phyloP scores from a whole-genome alignment of 2,113 vertebrate genomes.

The Colinus virginianus region DNA sequence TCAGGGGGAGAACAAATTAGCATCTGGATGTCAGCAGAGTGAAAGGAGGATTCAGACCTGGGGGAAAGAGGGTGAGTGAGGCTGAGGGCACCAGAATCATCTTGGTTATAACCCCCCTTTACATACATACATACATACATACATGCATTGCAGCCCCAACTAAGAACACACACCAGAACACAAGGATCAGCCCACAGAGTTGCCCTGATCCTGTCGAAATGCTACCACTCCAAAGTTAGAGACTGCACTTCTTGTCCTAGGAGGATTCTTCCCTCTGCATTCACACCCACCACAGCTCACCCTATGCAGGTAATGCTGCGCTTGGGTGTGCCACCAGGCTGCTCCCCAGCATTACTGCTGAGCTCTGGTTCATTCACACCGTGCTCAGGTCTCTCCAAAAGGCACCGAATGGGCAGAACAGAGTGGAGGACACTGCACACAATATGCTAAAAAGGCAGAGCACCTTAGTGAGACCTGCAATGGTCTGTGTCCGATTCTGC shows the following conservation, averaged over 20 bases:
- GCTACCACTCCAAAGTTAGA: neutral
- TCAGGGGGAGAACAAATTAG: constrained; percentile 60
- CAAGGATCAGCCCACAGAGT: neutral
- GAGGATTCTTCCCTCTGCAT: fast-evolving
- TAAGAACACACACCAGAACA: neutral
- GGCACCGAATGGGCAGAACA: neutral
- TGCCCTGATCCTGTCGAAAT: neutral
- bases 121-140: neutral
- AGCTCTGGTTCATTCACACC: neutral
- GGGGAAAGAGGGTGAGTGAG: neutral
- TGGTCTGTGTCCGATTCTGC: neutral
- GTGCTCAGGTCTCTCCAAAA: neutral
- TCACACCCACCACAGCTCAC: neutral
- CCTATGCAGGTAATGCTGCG: too few relatives aligned
- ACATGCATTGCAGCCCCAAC: neutral
- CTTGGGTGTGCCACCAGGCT: neutral
- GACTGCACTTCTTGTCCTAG: neutral
- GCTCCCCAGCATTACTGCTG: neutral
- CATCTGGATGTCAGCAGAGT: constrained; percentile 38
- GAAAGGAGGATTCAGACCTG: neutral
- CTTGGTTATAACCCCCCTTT: neutral
- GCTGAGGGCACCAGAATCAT: neutral
- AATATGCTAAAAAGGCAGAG: neutral
- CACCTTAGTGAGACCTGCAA: neutral
- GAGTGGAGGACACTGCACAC: neutral